Base-by-base conservation (phyloP, 2,888 invertebrate genomes). In the Tenthredo scrophulariae region DNA sequence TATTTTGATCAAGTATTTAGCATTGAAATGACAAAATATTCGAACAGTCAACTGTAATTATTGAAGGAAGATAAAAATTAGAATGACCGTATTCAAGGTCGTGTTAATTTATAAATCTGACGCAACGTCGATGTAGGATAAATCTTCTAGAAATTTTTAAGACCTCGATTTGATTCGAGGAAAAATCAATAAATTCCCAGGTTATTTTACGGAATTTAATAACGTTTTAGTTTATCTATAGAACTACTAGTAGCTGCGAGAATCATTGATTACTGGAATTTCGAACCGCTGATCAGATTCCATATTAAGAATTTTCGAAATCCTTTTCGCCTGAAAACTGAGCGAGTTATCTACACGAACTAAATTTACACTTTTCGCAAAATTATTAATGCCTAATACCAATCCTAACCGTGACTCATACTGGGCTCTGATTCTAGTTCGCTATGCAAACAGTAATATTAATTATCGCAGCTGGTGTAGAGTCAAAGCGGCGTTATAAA, bases 401-500 rank as follows among this genome's bases (percentile, higher is more conserved):
- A 70, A n/a, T 37, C 18, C 18, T n/a, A 43, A 7, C 3, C 43
- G 40, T 40, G 43, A 40, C 74, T 74, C 74, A 74, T 26, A 43
- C 22, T 40, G 7, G 26, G 72, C 40, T 74, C 43, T 43, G 22
- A 43, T 67, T 74, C 22, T 74, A 43, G 43, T 74, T 74, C 40
- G 22, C 26, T 26, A 18, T n/a, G 43, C 15, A 43, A 74, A 40
- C 72, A 43, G 33, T 18, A 67, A 26, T 13, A n/a, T 40, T 50
- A 77, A 77, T 77, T 50, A 77, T 77, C 46, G 3, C 54, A 50
- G 46, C 50, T 29, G 77, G 26, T 50, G 54, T 9, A 29, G 33
- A 80, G 26, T 40, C 62, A 62, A 62, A 58, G 80, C 22, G 62
- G 80, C 22, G 80, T 40, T 22, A 62, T 80, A 80, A 80, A 80